A percentile compares a stretch with the other conserved stretches of the same genome.
Conservation (phyloP, 2,113 vertebrate species). For the Micronycteris hirsuta region DNA sequence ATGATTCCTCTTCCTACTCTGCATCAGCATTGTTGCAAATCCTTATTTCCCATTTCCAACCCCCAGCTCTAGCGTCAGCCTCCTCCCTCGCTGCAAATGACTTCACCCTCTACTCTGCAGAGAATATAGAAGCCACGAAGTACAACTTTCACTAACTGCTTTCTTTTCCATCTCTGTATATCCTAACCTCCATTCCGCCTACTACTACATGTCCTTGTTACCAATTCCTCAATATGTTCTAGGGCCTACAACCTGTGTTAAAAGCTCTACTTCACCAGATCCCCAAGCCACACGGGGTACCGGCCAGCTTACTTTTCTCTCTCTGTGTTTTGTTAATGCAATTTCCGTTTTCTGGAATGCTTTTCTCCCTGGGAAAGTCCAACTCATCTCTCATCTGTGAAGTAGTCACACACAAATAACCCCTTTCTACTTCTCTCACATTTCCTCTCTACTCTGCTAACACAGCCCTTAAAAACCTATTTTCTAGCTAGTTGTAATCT, state of each 20-base stretch:
- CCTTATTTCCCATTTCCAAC: background rate
- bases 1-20: background rate
- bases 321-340: background rate
- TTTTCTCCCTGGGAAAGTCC: background rate
- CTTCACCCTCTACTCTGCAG: background rate
- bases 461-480: background rate
- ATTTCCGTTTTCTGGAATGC: constrained; percentile 28
- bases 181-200: background rate
- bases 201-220: background rate
- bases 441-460: background rate
- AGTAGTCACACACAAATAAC: background rate
- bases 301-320: background rate
- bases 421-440: background rate
- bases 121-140: background rate
- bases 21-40: background rate
- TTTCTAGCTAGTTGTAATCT: background rate
- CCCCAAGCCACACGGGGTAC: background rate
- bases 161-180: background rate
- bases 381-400: background rate
- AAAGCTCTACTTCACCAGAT: background rate
- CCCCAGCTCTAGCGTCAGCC: background rate
- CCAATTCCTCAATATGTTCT: background rate
- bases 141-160: background rate
- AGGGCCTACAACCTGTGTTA: background rate
- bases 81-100: background rate